Conservation (phyloP, 1,140 invertebrate species). For the Limonius californicus region DNA sequence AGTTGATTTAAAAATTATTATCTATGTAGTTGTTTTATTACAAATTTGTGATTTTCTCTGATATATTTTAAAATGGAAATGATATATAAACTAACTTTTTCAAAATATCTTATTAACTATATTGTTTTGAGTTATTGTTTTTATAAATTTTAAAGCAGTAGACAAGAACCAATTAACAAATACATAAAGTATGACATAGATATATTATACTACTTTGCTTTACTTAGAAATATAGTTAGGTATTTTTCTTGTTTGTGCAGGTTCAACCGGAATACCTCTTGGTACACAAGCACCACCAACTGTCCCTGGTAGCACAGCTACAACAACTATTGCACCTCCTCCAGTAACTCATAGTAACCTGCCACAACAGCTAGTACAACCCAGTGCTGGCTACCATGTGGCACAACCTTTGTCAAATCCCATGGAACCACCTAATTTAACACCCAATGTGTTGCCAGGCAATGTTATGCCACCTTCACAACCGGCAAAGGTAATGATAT, state of each 20-base stretch:
- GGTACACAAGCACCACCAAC: conserved; percentile 53
- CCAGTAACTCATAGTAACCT: conserved; percentile 48
- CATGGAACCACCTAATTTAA: conserved; percentile 39
- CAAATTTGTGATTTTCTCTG: no score
- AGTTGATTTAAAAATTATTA: no score
- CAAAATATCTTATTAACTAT: no score
- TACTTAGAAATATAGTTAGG: no score
- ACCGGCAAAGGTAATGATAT: conserved; percentile 68
- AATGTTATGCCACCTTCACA: conserved; percentile 66
- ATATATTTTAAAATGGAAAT: no score
- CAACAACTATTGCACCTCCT: conserved; percentile 50
- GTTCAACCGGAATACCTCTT: conserved; percentile 45
- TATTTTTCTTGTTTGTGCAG: neutral
- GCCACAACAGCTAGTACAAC: conserved; percentile 30
- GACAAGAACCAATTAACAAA: no score
- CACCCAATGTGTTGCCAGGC: conserved; percentile 46
- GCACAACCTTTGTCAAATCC: conserved; percentile 52
- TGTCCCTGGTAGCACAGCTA: conserved; percentile 56
- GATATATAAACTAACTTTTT: no score
- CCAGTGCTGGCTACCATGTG: conserved; percentile 51
- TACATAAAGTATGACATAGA: no score
- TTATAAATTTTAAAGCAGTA: no score
- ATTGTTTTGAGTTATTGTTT: no score
- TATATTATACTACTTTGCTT: no score
- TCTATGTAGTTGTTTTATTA: no score